Base-by-base conservation (phyloP, 2,113 vertebrate genomes). In the Pseudorhombus dupliciocellatus region DNA sequence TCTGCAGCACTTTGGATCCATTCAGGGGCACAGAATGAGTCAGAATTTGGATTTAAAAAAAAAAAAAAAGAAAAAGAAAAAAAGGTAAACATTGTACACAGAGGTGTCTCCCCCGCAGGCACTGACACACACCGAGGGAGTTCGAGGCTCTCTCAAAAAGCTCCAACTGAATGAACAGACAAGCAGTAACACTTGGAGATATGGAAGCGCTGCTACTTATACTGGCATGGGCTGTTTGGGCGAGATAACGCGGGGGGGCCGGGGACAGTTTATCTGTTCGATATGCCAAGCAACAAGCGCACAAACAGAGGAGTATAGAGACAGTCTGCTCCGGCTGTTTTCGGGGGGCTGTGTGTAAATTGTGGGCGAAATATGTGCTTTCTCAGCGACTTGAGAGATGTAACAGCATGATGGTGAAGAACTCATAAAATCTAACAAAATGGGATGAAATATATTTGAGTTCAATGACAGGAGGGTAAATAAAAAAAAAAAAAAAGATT, bases 131-230 rank as follows among this genome's bases (percentile, higher is more conserved):
- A 85, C 83, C 88, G 66, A 73, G 82, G 85, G 68, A 83, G 84
- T 80, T 83, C 25, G 54, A 85, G 71, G 83, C 76, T 85, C 85
- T 84, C 86, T 90, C 70, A 85, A 80, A 83, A 91, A 88, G 88
- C 90, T 93, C 90, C 90, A 79, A 92, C 88, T 93, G 92, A 92
- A 92, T 91, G 85, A 90, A 90, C 91, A 92, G 88, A 91, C 93
- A 93, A 91, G 90, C 92, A 92, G 84, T 91, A 93, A 90, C 87
- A 90, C 90, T 90, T 79, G 82, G 83, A 91, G 85, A 88, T 88
- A 91, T 87, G 84, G 84, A 88, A 67, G 88, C 82, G 73, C 81
- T 72, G 78, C 88, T 84, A 81, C 86, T 86, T 79, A 83, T 84
- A 80, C 73, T 48, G 73, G 79, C 87, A 85, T 82, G 86, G 89